These are phyloP conservation scores for Chloroceryle amazona DNA, from an alignment of 2,797 vertebrate species.

Conservation along the genomic window DNA sequence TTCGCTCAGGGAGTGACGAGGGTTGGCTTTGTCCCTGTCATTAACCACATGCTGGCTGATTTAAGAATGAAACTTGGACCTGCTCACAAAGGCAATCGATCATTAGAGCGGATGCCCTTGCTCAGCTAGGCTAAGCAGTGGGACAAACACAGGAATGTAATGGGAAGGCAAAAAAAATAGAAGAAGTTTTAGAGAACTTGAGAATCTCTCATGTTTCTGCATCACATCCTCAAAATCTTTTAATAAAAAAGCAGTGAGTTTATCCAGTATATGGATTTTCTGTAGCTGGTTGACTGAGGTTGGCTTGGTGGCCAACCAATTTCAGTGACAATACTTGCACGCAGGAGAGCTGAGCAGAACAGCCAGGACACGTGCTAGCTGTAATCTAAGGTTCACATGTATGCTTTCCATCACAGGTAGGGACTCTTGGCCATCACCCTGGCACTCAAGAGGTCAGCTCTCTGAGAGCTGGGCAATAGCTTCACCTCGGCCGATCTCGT, in stretches of 20 bases:
- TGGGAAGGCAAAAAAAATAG: not conserved
- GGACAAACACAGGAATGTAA: not conserved
- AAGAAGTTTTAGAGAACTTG: not conserved
- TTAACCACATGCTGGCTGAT: slow-evolving; percentile 47
- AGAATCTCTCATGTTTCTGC: not conserved
- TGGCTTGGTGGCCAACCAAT: not conserved
- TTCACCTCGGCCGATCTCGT: not conserved
- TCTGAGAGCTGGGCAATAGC: not conserved
- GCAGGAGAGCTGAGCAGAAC: not conserved
- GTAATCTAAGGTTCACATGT: not conserved
- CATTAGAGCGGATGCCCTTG: not conserved
- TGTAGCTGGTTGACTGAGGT: not conserved
- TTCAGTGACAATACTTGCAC: not conserved
- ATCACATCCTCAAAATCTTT: not conserved
- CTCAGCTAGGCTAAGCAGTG: not conserved
- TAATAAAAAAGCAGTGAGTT: not conserved
- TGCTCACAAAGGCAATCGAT: not conserved
- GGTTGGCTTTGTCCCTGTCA: slow-evolving; percentile 44
- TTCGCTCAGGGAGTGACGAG: slow-evolving; percentile 11
- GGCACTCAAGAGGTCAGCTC: not conserved
- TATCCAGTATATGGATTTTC: not conserved
- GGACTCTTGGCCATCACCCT: not conserved
- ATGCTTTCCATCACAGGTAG: not conserved
- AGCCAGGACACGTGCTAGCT: not conserved
- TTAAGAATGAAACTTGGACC: slow-evolving; percentile 40